These are phyloP conservation scores for Oscarella lobularis DNA, from an alignment of 37 sponge, comb jelly and placozoan genomes.

Conservation along the genomic window DNA sequence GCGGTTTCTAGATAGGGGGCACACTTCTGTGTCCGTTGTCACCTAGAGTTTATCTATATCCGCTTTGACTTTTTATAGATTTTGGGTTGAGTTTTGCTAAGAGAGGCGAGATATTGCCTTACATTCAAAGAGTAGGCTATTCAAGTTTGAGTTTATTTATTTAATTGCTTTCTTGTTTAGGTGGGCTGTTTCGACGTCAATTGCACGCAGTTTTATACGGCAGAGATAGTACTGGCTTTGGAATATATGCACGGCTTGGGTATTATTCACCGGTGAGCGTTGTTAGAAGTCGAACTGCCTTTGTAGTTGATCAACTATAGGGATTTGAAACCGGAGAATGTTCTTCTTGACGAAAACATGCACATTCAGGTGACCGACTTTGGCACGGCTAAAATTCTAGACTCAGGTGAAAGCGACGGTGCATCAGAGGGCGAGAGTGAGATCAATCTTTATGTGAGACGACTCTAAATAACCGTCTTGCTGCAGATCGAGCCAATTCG, in stretches of 20 bases:
- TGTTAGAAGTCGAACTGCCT: not conserved
- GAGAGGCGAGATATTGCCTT: conserved; percentile 77
- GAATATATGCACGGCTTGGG: conserved; percentile 73
- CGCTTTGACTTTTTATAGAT: conserved; percentile 22
- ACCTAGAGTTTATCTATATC: too few species aligned
- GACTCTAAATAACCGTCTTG: conserved; percentile 2
- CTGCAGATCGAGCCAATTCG: conserved; percentile 49
- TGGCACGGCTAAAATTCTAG: conserved; percentile 81
- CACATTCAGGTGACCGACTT: conserved; percentile 93
- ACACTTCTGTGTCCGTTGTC: too few species aligned
- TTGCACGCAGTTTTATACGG: conserved; percentile 71
- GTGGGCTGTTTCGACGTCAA: conserved; percentile 82
- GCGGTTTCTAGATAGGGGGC: too few species aligned
- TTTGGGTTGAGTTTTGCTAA: conserved; percentile 82
- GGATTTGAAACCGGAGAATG: conserved; percentile 94
- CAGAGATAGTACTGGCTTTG: conserved; percentile 80
- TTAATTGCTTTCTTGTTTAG: conserved; percentile 4
- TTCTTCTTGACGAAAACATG: conserved; percentile 70
- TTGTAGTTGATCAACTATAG: conserved; percentile 14
- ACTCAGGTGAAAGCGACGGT: conserved; percentile 13
- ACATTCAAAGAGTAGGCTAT: conserved; percentile 57
- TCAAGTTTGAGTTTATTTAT: not conserved
- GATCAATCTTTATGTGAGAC: not conserved
- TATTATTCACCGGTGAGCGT: conserved; percentile 69
- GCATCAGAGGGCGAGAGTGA: not conserved